Percentiles rank a stretch among this genome's conserved stretches.
Conservation (phyloP, 1,140 invertebrate genomes). For the Drosophila orena region DNA sequence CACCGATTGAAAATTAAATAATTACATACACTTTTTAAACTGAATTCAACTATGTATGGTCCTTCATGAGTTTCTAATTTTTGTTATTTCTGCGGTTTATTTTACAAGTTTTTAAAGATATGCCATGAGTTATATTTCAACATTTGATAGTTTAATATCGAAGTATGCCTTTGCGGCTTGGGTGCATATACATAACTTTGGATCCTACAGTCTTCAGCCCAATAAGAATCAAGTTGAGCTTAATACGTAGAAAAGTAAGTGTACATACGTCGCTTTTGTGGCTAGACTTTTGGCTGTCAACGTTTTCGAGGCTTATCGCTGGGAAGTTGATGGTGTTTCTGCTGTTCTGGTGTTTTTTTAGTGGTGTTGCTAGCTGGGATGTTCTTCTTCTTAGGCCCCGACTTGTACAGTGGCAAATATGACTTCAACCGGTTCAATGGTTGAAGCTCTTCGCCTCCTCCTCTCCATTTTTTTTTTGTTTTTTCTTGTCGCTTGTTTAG, state of each 20-base stretch:
- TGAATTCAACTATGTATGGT: no score
- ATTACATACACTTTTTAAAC: no score
- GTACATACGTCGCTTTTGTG: background rate
- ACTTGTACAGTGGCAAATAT: constrained; percentile 66
- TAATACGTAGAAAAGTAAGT: constrained; percentile 1
- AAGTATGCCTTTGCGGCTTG: background rate
- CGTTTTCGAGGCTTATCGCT: constrained; percentile 38
- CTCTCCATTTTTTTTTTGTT: constrained; percentile 5
- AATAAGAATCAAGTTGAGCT: background rate
- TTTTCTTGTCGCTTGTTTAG: constrained; percentile 58
- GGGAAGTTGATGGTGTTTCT: constrained; percentile 26
- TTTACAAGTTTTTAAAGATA: no score
- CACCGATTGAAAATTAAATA: no score
- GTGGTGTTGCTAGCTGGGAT: constrained; percentile 32
- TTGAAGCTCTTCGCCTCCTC: constrained; percentile 36
- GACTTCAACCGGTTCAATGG: constrained; percentile 73
- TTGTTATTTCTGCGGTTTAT: no score
- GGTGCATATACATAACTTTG: no score
- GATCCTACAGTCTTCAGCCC: background rate
- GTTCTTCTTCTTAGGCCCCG: constrained; percentile 20
- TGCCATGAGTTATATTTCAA: no score
- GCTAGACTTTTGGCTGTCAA: constrained; percentile 32
- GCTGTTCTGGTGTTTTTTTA: background rate
- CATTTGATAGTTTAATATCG: background rate
- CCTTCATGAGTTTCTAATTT: no score